Evolutionary conservation across 2,113 vertebrate species (phyloP).

Genomic region (Paramormyrops kingsleyae): DNA sequence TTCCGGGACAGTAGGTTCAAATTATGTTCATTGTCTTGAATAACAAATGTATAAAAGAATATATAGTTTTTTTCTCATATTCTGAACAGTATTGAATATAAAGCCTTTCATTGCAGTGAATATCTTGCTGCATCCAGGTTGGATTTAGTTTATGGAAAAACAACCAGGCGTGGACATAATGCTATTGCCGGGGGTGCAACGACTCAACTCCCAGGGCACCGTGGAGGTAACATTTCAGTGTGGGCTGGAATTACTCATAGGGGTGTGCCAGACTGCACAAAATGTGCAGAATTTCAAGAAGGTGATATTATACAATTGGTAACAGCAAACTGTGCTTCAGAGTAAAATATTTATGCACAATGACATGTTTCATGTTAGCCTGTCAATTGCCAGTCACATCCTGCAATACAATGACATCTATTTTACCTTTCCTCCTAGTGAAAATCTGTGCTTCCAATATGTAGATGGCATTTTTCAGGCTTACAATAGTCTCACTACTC

Average conservation of each 20-base stretch:
- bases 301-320: background rate
- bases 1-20: background rate
- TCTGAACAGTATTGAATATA: background rate
- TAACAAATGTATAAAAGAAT: background rate
- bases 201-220: background rate
- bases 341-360: background rate
- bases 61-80: background rate
- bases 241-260: background rate
- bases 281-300: background rate
- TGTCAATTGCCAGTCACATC: background rate
- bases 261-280: background rate
- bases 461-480: background rate
- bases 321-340: background rate
- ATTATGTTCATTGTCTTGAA: background rate
- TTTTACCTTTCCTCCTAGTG: background rate
- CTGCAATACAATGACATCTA: background rate
- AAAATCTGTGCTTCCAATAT: background rate
- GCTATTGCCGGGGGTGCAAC: background rate
- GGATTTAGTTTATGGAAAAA: background rate
- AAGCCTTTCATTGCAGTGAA: background rate
- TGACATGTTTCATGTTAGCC: background rate
- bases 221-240: background rate
- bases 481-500: background rate
- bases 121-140: background rate
- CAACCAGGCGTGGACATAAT: background rate